These are phyloP conservation scores for Caenorhabditis sp. DNA, from an alignment of 2,888 invertebrate species.

Conservation along the genomic window DNA sequence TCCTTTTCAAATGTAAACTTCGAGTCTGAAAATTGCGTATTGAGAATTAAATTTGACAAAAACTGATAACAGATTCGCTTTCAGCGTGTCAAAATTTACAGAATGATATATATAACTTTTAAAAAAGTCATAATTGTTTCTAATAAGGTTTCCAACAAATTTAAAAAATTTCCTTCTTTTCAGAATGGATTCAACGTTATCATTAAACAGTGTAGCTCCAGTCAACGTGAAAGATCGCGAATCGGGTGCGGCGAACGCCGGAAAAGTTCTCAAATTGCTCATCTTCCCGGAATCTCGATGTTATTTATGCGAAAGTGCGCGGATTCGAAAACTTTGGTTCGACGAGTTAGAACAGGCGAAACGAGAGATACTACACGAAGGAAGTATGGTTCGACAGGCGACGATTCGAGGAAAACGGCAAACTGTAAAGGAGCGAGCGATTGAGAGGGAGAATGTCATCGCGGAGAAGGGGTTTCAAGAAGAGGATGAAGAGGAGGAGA, in stretches of 20 bases:
- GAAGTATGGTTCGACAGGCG: slow-evolving; percentile 63
- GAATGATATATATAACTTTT: too few species aligned
- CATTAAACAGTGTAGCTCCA: slow-evolving; percentile 64
- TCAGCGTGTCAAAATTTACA: too few species aligned
- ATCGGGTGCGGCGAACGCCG: slow-evolving; percentile 50
- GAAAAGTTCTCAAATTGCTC: slow-evolving; percentile 63
- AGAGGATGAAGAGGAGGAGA: slow-evolving; percentile 15
- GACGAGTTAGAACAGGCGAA: slow-evolving; percentile 65
- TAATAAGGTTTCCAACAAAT: too few species aligned
- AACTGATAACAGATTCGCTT: too few species aligned
- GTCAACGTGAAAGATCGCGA: slow-evolving; percentile 65
- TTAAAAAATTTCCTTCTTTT: too few species aligned
- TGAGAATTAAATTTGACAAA: too few species aligned
- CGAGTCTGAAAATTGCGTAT: too few species aligned
- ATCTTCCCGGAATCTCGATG: slow-evolving; percentile 66
- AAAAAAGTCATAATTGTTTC: too few species aligned
- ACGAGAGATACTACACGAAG: slow-evolving; percentile 54
- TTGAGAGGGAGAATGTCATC: slow-evolving; percentile 8
- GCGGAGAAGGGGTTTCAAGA: neutral
- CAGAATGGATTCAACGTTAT: slow-evolving; percentile 61
- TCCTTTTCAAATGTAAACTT: too few species aligned
- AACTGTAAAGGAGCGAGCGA: slow-evolving; percentile 36
- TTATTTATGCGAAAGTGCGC: slow-evolving; percentile 61
- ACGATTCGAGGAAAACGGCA: slow-evolving; percentile 63
- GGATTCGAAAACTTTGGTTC: slow-evolving; percentile 65